Evolutionary conservation across 2,888 invertebrate genomes (phyloP).

Genomic region (Conus canariensis): DNA sequence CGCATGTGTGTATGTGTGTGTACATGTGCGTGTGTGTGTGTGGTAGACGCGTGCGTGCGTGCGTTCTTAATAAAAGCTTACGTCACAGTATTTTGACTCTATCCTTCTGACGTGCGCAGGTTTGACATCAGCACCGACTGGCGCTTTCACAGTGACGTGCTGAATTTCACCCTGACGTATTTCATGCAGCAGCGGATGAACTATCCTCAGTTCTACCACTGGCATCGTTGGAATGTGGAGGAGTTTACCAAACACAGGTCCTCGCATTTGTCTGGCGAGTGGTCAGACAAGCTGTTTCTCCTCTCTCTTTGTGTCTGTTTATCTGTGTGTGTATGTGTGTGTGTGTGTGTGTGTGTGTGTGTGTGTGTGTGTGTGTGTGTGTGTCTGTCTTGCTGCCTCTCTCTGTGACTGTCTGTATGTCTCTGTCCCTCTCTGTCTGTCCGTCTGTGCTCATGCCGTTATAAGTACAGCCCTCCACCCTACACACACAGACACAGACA

Average conservation of each 20-base stretch:
- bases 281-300: not conserved
- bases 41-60: too few relatives aligned
- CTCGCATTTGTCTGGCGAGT: not conserved
- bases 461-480: too few relatives aligned
- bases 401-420: not conserved
- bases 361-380: not conserved
- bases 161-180: slow-evolving; percentile 32
- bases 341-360: slow-evolving; percentile 2
- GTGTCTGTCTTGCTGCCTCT: not conserved
- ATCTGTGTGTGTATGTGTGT: not conserved
- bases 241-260: slow-evolving; percentile 38
- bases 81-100: too few relatives aligned
- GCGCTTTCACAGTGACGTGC: slow-evolving; percentile 4
- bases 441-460: not conserved
- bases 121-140: slow-evolving; percentile 1
- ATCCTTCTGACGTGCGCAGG: not conserved
- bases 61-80: too few relatives aligned
- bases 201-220: slow-evolving; percentile 17
- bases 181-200: not conserved
- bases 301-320: not conserved
- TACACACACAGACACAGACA: too few relatives aligned
- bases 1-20: too few relatives aligned
- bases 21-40: too few relatives aligned
- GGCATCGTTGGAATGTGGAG: slow-evolving; percentile 27
- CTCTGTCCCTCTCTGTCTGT: not conserved